Percentiles rank a stretch among this genome's conserved stretches.
Evolutionary conservation across 92 coral and sea anemone genomes (phyloP).

Genomic region (Blastomussa wellsi): DNA sequence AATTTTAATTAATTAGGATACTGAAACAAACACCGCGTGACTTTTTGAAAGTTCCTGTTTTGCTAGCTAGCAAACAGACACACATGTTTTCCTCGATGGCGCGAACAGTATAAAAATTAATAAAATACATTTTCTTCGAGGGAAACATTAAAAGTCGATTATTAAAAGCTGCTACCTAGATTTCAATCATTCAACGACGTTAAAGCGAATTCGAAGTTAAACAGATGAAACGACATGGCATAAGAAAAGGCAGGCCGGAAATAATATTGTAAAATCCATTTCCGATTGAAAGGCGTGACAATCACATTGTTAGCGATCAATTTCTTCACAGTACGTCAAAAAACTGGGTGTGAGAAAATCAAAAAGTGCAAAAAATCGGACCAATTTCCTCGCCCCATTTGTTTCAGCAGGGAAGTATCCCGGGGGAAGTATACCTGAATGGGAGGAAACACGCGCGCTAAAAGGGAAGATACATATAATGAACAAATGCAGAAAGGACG

Average conservation of each 20-base stretch:
- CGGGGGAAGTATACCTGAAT: neutral
- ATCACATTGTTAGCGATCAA: neutral
- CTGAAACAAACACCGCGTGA: constrained; percentile 3
- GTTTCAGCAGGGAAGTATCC: neutral
- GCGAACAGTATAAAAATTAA: too few relatives aligned
- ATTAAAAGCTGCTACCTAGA: neutral
- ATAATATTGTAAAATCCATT: constrained; percentile 1
- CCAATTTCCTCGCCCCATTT: neutral
- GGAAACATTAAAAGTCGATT: too few relatives aligned
- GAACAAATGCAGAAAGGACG: neutral
- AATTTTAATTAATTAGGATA: neutral
- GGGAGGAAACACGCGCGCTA: neutral
- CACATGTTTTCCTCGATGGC: neutral
- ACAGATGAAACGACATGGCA: neutral
- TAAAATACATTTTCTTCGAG: too few relatives aligned
- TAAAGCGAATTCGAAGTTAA: neutral
- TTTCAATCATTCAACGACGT: neutral
- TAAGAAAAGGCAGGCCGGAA: neutral
- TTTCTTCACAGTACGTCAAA: neutral
- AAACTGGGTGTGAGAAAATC: neutral
- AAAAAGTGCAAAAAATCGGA: neutral
- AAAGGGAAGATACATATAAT: neutral
- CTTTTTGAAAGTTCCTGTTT: constrained; percentile 18
- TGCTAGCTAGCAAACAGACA: neutral
- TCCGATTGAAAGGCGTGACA: constrained; percentile 25